These are phyloP conservation scores for Polypterus bichir DNA, from an alignment of 2,113 vertebrate species.

Conservation along the genomic window DNA sequence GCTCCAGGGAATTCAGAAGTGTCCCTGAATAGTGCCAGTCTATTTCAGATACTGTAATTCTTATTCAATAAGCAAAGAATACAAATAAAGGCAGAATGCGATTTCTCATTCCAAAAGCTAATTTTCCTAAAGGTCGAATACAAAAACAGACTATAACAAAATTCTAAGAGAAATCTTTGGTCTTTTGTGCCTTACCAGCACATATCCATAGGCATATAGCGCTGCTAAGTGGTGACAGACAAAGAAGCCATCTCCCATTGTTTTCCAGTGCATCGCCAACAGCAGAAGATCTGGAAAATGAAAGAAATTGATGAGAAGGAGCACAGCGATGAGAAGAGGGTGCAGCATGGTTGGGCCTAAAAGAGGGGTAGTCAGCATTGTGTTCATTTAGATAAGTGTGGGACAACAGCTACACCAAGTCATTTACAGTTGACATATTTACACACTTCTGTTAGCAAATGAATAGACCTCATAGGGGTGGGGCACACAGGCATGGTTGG, in stretches of 20 bases:
- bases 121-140: too few species aligned
- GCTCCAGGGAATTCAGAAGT: too few species aligned
- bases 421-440: background rate
- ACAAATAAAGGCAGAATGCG: too few species aligned
- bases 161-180: too few species aligned
- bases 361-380: background rate
- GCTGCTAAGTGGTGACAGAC: conserved; percentile 64
- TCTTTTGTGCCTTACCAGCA: conserved; percentile 47
- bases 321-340: background rate
- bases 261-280: conserved; percentile 60
- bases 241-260: conserved; percentile 59
- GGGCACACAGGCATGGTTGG: too few species aligned
- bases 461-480: too few species aligned
- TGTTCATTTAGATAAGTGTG: background rate
- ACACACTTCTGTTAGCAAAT: too few species aligned
- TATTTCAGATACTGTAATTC: too few species aligned
- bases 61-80: too few species aligned
- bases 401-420: background rate
- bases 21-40: too few species aligned
- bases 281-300: conserved; percentile 49
- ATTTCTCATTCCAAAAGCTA: too few species aligned
- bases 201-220: conserved; percentile 63
- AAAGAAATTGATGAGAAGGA: background rate
- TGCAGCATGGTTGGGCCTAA: background rate
- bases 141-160: too few species aligned